Evolutionary conservation across 92 coral and sea anemone species (phyloP).

Genomic region (Chrysogorgia sp.): DNA sequence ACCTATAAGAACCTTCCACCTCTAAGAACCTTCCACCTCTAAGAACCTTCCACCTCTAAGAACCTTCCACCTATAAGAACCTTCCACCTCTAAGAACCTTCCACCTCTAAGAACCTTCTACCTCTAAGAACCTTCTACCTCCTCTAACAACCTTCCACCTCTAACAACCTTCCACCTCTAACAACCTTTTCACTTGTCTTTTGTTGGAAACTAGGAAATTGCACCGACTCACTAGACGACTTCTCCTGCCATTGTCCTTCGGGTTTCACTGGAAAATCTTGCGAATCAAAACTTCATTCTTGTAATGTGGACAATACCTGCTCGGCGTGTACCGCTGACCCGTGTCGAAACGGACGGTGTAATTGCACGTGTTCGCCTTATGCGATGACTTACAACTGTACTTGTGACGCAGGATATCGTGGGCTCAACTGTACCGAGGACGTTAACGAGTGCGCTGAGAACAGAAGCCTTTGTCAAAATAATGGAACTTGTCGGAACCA

Average conservation of each 20-base stretch:
- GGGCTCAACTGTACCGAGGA: slow-evolving; percentile 70
- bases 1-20: no score
- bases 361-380: slow-evolving; percentile 40
- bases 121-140: no score
- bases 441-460: slow-evolving; percentile 71
- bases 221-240: slow-evolving; percentile 37
- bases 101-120: no score
- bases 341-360: slow-evolving; percentile 53
- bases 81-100: no score
- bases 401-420: slow-evolving; percentile 73
- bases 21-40: no score
- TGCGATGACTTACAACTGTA: slow-evolving; percentile 64
- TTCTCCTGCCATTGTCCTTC: slow-evolving; percentile 48
- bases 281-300: slow-evolving; percentile 43
- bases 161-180: no score
- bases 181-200: neutral
- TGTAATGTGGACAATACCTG: slow-evolving; percentile 31
- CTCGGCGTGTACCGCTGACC: slow-evolving; percentile 34
- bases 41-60: no score
- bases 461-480: slow-evolving; percentile 61
- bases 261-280: slow-evolving; percentile 49
- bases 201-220: slow-evolving; percentile 49
- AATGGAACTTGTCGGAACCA: slow-evolving; percentile 46
- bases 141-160: no score
- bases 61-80: no score